Conservation (phyloP, 2,113 vertebrate genomes). For the Sciurus niger region DNA sequence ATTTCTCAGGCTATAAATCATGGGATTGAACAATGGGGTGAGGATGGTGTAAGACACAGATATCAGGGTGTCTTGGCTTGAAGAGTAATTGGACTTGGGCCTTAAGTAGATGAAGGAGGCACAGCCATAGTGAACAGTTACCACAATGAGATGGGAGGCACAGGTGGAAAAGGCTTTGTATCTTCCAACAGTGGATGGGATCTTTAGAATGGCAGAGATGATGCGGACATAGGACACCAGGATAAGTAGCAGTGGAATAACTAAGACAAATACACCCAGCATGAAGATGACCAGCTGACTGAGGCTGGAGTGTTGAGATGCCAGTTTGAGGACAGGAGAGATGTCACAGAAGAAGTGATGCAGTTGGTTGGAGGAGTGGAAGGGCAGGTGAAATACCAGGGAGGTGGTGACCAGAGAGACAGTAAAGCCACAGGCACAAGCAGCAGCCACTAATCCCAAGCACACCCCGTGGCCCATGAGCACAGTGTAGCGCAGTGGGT, state of each 20-base stretch:
- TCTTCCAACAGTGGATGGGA: slow-evolving; percentile 44
- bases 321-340: slow-evolving; percentile 70
- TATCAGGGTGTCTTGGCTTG: slow-evolving; percentile 68
- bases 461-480: slow-evolving; percentile 23
- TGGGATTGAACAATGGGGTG: slow-evolving; percentile 75
- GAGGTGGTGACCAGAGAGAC: slow-evolving; percentile 13
- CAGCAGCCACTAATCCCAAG: not conserved
- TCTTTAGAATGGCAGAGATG: slow-evolving; percentile 64
- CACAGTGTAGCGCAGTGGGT: slow-evolving; percentile 40
- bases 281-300: slow-evolving; percentile 73
- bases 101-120: slow-evolving; percentile 73
- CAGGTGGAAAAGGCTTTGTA: slow-evolving; percentile 76
- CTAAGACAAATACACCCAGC: slow-evolving; percentile 69
- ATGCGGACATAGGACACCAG: slow-evolving; percentile 60
- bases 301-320: slow-evolving; percentile 15
- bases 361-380: slow-evolving; percentile 67
- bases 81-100: slow-evolving; percentile 67
- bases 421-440: slow-evolving; percentile 69
- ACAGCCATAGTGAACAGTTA: slow-evolving; percentile 68
- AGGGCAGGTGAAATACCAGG: slow-evolving; percentile 57
- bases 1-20: slow-evolving; percentile 76
- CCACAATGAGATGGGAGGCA: slow-evolving; percentile 74
- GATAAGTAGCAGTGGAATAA: slow-evolving; percentile 68
- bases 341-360: slow-evolving; percentile 79
- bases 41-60: slow-evolving; percentile 77